phyloP scores from a whole-genome alignment of 1,140 invertebrate species.

The Calephelis nemesis region DNA sequence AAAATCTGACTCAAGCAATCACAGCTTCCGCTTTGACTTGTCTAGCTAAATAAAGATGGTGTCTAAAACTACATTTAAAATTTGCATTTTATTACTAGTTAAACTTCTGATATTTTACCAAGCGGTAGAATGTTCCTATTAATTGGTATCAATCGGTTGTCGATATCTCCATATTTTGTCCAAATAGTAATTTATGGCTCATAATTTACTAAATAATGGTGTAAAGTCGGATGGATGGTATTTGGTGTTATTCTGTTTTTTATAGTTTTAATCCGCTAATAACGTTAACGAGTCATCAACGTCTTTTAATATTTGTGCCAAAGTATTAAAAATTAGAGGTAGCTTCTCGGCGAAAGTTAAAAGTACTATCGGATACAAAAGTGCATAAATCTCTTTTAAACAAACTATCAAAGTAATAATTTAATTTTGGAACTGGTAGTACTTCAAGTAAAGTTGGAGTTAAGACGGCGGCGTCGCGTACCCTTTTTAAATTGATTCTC shows the following conservation, averaged over 20 bases:
- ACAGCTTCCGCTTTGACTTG: not conserved
- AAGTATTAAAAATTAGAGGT: too few species aligned
- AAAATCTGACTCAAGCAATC: not conserved
- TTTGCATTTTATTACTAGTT: slow-evolving; percentile 25
- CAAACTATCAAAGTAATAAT: too few species aligned
- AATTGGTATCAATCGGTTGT: slow-evolving; percentile 26
- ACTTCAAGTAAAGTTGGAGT: too few species aligned
- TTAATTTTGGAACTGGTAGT: too few species aligned
- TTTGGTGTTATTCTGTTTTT: slow-evolving; percentile 15
- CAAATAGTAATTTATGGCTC: slow-evolving; percentile 33
- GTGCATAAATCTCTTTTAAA: too few species aligned
- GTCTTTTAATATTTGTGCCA: not conserved
- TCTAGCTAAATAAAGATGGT: not conserved
- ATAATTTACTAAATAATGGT: slow-evolving; percentile 35
- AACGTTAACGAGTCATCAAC: not conserved
- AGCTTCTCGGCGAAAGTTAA: too few species aligned
- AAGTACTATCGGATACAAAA: too few species aligned
- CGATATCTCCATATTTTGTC: slow-evolving; percentile 29
- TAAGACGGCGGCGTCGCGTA: too few species aligned
- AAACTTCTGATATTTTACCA: slow-evolving; percentile 7
- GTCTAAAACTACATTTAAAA: not conserved
- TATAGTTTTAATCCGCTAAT: slow-evolving; percentile 12
- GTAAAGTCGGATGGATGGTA: slow-evolving; percentile 25
- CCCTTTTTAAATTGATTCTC: too few species aligned
- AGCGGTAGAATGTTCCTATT: slow-evolving; percentile 18